Base-by-base conservation (phyloP, 2,113 vertebrate genomes). In the Sigmodon hispidus region DNA sequence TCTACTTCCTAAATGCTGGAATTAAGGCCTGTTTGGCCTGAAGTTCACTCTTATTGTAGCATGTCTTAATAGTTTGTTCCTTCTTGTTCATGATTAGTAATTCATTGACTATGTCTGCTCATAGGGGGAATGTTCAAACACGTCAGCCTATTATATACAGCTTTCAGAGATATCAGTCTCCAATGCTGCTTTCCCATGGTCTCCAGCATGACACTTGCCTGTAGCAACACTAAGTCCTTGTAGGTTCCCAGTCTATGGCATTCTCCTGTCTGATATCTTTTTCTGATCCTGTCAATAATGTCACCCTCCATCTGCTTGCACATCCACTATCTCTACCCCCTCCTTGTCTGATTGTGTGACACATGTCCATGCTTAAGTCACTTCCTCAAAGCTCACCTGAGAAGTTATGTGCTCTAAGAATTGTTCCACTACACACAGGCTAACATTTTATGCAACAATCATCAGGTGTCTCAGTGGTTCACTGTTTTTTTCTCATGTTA, bases 41-140 rank as follows among this genome's bases (percentile, higher is more conserved):
- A 29, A 22, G 21, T 59, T 81, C 57, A 75, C 63, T 86, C 48
- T n/a, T 77, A 50, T 9, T 29, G 7, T 59, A 69, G 19, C 50
- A 76, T 59, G 81, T 70, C 84, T 91, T 15, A 43, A 31, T 26
- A 57, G 22, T 77, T 52, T 70, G 15, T 19, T 45, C 29, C n/a
- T 90, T 63, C 94, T 90, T 76, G 1, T 59, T 75, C 21, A 57
- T 87, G 16, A 87, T 52, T 91, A 57, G 21, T n/a, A 84, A 52
- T 69, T 12, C 13, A 17, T 43, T n/a, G 29, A 63, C 22, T 86
- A 31, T 5, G 45, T 50, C 22, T 26, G 26, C 26, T 89, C 5
- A 21, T 19, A 17, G 50, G 48, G 75, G 87, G 85, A 63, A 40
- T 79, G 45, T 2, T 43, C 72, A 85, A 40, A 69, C 19, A 73